Base-by-base conservation (phyloP, 2,888 invertebrate genomes). In the Halictus ligatus region DNA sequence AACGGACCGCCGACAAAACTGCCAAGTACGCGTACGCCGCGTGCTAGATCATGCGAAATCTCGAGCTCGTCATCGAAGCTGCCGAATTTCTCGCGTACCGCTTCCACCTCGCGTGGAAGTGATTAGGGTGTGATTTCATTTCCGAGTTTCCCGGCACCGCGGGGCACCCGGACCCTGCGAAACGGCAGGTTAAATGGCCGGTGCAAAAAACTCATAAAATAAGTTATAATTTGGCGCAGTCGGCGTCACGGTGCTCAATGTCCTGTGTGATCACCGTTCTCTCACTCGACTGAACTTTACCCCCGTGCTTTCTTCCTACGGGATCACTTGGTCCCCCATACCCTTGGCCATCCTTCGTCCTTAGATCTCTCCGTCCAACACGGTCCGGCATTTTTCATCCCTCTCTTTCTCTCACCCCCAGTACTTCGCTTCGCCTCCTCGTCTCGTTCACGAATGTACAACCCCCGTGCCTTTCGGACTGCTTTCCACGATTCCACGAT, bases 151-250 rank as follows among this genome's bases (percentile, higher is more conserved):
- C 92, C 90, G 86, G 86, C 84, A 80, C 15, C 46, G 54, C 18
- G 43, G 88, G 81, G 82, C 58, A 81, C 71, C 78, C 58, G 60
- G 58, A 58, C 21, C 60, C 81, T 71, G 73, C 71, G 78, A 81
- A 77, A 75, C 71, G 88, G 89, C 89, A 90, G 93, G 94, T 95
- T 95, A 95, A 95, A 95, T 95, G 95, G 93, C 91, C 95, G 94
- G 93, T 95, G 93, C 94, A 94, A 94, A 95, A 94, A 95, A 95
- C 94, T 94, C 94, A 93, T 95, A 95, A 95, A 95, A 95, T 95
- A 95, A 95, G 95, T 95, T 95, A 95, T 95, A 95, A 95, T 95
- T 95, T 95, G 95, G 93, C 94, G 92, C 92, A 93, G 93, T 93
- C 94, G 94, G 92, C 93, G 93, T 93, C 93, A 92, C 92, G 92